Evolutionary conservation across 1,140 invertebrate genomes (phyloP).

Genomic region (Aphis craccivora): DNA sequence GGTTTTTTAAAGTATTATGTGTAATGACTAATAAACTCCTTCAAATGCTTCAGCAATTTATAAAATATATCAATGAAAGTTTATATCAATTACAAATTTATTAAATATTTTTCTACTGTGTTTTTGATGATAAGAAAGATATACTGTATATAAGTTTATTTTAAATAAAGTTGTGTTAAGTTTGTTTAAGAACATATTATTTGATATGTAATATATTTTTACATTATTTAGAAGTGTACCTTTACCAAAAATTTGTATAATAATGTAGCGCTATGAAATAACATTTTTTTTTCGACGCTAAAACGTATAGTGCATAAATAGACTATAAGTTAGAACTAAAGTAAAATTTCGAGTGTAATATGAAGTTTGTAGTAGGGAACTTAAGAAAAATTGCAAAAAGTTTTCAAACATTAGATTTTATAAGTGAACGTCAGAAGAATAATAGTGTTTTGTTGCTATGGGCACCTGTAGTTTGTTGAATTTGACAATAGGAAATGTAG

Average conservation of each 20-base stretch:
- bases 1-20: too few species aligned
- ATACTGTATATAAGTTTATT: not conserved
- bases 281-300: not conserved
- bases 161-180: too few species aligned
- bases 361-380: not conserved
- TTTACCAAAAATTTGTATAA: not conserved
- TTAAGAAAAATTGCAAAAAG: not conserved
- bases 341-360: not conserved
- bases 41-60: not conserved
- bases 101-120: not conserved
- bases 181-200: not conserved
- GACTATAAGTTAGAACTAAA: not conserved
- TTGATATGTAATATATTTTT: too few species aligned
- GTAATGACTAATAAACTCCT: too few species aligned
- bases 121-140: not conserved
- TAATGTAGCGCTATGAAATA: not conserved
- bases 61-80: not conserved
- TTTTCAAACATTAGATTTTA: not conserved
- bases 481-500: not conserved
- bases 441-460: not conserved
- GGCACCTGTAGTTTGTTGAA: constrained; percentile 22
- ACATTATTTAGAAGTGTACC: too few species aligned
- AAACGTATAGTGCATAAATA: not conserved
- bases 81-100: not conserved
- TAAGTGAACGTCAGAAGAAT: not conserved